Evolutionary conservation across 1,140 invertebrate genomes (phyloP).

Genomic region (Brachionus rotundiformis): DNA sequence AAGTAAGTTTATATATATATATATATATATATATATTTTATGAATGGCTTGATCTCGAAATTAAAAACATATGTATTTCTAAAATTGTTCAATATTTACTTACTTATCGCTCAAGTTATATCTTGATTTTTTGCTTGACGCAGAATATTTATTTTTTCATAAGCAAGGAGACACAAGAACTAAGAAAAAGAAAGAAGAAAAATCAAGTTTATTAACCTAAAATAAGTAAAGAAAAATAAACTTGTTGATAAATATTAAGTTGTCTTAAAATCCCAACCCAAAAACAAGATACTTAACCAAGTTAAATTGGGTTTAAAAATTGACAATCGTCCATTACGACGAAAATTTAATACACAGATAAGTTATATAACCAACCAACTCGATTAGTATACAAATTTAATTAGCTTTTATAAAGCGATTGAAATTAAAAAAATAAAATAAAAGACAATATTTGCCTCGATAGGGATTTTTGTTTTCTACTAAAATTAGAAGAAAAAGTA

Average conservation of each 20-base stretch:
- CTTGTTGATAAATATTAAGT: constrained; percentile 7
- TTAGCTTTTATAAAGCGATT: background rate
- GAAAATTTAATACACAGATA: background rate
- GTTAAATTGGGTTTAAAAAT: constrained; percentile 1
- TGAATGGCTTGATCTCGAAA: background rate
- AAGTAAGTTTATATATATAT: background rate
- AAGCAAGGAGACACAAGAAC: background rate
- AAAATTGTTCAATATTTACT: background rate
- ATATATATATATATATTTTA: no score
- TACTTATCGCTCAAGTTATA: background rate
- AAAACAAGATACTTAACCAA: background rate
- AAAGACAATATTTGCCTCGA: background rate
- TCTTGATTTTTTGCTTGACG: background rate
- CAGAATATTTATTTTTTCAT: background rate
- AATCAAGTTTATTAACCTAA: background rate
- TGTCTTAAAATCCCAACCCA: background rate
- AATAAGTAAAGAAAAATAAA: background rate
- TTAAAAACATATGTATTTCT: background rate
- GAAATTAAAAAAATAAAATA: no score
- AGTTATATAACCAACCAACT: background rate
- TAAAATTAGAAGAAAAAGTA: no score
- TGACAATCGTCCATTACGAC: background rate
- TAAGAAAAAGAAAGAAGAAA: background rate
- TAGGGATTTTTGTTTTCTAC: background rate
- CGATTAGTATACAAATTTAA: background rate